Conservation (phyloP, 1,140 invertebrate genomes). For the Brachionus asplanchnoidis region DNA sequence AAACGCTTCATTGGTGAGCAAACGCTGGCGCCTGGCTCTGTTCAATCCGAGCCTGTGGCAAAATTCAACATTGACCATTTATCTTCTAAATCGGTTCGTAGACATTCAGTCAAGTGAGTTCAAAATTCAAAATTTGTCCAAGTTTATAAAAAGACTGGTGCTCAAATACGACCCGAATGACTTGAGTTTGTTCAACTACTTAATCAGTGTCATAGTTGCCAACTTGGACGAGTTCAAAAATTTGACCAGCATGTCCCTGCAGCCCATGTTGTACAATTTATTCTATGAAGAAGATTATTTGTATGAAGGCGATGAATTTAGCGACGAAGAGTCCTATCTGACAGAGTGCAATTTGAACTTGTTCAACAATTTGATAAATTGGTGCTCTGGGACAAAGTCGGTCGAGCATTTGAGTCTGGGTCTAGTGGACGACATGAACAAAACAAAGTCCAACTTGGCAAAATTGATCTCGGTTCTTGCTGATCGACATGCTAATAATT, state of each 20-base stretch:
- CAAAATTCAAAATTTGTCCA: conserved; percentile 29
- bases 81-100: not conserved
- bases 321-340: not conserved
- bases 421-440: not conserved
- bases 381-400: not conserved
- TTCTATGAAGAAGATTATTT: not conserved
- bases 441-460: not conserved
- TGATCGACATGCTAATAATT: not conserved
- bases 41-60: conserved; percentile 34
- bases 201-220: not conserved
- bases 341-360: not conserved
- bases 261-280: conserved; percentile 14
- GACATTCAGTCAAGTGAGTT: conserved; percentile 31
- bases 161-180: conserved; percentile 38
- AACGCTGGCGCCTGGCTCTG: not conserved
- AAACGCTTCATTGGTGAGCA: not conserved
- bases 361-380: not conserved
- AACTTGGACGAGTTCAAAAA: conserved; percentile 9
- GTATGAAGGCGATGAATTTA: not conserved
- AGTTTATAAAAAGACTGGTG: not conserved
- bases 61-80: conserved; percentile 1
- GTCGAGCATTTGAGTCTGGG: conserved; percentile 12
- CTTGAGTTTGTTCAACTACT: not conserved
- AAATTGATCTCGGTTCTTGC: not conserved
- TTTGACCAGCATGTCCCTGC: not conserved